Base-by-base conservation (phyloP, 2,888 invertebrate species). In the Dynastes maya region DNA sequence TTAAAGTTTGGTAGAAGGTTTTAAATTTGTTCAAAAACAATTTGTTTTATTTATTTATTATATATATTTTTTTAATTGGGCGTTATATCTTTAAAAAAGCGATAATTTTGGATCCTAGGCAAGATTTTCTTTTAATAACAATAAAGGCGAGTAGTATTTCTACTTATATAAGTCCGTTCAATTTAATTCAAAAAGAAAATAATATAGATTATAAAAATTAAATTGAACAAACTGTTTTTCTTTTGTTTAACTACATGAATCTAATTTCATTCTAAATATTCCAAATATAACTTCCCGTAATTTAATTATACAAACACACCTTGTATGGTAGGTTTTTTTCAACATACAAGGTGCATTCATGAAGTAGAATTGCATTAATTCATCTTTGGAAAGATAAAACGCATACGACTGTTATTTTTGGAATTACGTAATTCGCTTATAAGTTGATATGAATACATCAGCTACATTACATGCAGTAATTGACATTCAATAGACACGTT, bases 401-500 rank as follows among this genome's bases (percentile, higher is more conserved):
- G 9, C 11, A 51, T 8, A 55, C 29, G 61, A 61, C 22, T 3
- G 29, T 61, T 6, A 29, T 61, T 0, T 61, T 11, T 27, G 61
- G 22, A 29, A 29, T 61, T 27, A 29, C 29, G 61, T 27, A 55
- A 11, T 9, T 16, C n/a, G n/a, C 5, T 55, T 55, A 9, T 55
- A 55, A 55, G 0, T 16, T n/a, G 16, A 55, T 16, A 55, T n/a
- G 55, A 55, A 55, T 55, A 55, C n/a, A 55, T 16, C 22, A 61
- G 29, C 61, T 61, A 61, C 29, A 22, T 61, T 61, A 61, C 51
- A 68, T 68, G 68, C 68, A 68, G 16, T 68, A 68, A 68, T 68
- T 68, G 68, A 68, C 68, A 8, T 49, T 49, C 68, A 22, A 45
- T 68, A 68, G 49, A 68, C 68, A 13, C 9, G 6, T 49, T 68